A percentile compares a stretch with the other conserved stretches of the same genome.
These are phyloP conservation scores for Kryphioiulus occultus DNA, from an alignment of 2,888 invertebrate genomes.

Conservation along the genomic window DNA sequence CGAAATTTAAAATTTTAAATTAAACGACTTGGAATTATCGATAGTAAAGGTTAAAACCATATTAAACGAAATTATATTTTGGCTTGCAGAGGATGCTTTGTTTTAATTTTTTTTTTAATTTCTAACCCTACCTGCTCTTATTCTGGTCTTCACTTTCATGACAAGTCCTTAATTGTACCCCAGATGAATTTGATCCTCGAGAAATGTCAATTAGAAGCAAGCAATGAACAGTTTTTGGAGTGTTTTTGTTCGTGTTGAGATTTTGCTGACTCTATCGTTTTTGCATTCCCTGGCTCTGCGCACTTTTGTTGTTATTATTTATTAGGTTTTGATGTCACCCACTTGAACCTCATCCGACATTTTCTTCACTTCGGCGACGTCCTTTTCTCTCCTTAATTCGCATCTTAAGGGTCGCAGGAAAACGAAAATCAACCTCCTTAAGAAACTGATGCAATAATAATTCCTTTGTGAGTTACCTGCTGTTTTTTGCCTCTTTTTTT, in stretches of 20 bases:
- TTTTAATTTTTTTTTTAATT: too few relatives aligned
- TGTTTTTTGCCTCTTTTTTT: not conserved
- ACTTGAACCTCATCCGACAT: constrained; percentile 35
- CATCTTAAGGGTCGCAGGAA: constrained; percentile 7
- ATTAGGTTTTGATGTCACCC: constrained; percentile 31
- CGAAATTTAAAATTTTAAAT: too few relatives aligned
- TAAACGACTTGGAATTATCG: too few relatives aligned
- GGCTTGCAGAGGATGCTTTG: too few relatives aligned
- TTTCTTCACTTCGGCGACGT: constrained; percentile 25
- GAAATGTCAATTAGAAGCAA: not conserved
- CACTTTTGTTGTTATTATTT: constrained; percentile 3
- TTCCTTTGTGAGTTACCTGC: constrained; percentile 35
- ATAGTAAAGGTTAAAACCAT: too few relatives aligned
- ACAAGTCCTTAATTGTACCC: not conserved
- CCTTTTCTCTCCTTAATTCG: constrained; percentile 31
- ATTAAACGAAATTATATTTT: too few relatives aligned
- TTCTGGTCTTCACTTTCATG: too few relatives aligned
- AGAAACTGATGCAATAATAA: constrained; percentile 35
- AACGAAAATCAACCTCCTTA: constrained; percentile 35
- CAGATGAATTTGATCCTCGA: not conserved
- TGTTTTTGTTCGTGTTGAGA: not conserved
- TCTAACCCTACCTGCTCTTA: too few relatives aligned
- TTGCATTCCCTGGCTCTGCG: not conserved
- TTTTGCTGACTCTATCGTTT: not conserved
- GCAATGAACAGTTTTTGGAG: not conserved